Base-by-base conservation (phyloP, 2,888 invertebrate species). In the Dendrolimus pini region DNA sequence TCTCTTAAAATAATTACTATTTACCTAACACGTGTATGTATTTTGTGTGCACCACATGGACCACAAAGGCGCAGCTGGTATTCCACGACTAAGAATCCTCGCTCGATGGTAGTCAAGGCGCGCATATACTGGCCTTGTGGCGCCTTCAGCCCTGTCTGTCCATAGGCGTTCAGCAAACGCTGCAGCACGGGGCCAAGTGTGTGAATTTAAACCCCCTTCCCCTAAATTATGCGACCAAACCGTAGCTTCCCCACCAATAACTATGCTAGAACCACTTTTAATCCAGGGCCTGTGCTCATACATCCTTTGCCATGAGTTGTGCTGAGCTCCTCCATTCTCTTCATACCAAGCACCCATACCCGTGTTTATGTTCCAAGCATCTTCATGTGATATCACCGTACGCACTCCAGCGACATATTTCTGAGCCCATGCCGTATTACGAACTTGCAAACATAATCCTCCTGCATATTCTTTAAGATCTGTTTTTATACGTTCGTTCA, bases 321-420 rank as follows among this genome's bases (percentile, higher is more conserved):
- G 97, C 0, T 95, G 95, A 41, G 94, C 94, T 68, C 96, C 96
- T 55, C 94, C 94, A 0, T 93, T 94, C 58, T 94, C 94, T 2
- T 95, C 94, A 54, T 95, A 86, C 96, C 96, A 96, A 57, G 92
- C 92, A 8, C 96, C 96, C 68, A 94, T 94, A 1, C 96, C 96
- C 69, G 95, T 96, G 74, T 96, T 96, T 65, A 96, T 91, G 78
- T 96, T 96, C 95, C 96, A 96, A 7, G 95, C 94, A 71, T 96
- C 96, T 57, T 95, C 95, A 77, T 96, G 95, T 8, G 96, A 96
- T 62, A 96, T 84, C 57, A 97, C 94, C 55, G 95, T 92, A 61
- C 94, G 84, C 7, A 96, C 83, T 62, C 95, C 95, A 9, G 92
- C 91, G 9, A 80, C 59, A 60, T 74, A 68, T 10, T 71, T 75